These are phyloP conservation scores for Malaclemys terrapin DNA, from an alignment of 2,113 vertebrate genomes.

Conservation along the genomic window DNA sequence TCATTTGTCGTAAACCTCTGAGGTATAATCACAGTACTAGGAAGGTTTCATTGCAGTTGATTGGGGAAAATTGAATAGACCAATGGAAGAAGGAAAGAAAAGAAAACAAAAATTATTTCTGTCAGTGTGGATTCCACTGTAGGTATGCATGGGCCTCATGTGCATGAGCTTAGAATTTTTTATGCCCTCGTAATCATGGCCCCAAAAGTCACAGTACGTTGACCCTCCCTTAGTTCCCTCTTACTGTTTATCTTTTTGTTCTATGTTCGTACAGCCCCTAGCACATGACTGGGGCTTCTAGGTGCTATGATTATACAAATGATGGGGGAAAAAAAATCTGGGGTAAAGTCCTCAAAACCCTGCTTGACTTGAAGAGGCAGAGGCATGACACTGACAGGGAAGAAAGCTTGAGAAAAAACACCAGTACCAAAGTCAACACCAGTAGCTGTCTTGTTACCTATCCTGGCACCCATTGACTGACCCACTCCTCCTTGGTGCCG, in stretches of 20 bases:
- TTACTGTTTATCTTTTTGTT: neutral
- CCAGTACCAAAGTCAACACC: neutral
- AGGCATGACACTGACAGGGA: neutral
- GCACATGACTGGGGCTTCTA: neutral
- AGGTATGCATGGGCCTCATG: neutral
- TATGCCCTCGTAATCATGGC: too few relatives aligned
- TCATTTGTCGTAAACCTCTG: neutral
- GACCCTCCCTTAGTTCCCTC: neutral
- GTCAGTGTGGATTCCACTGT: neutral
- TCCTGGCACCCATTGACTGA: too few relatives aligned
- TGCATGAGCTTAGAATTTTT: neutral
- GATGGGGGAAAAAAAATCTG: neutral
- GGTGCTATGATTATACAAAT: neutral
- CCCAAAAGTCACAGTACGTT: neutral
- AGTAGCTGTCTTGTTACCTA: neutral
- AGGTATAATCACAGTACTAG: neutral
- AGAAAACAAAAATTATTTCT: neutral
- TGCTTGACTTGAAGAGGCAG: neutral
- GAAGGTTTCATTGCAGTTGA: neutral
- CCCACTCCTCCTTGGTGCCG: too few relatives aligned
- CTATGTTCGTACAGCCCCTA: neutral
- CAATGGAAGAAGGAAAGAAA: neutral
- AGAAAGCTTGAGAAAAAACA: neutral
- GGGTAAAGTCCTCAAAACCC: neutral
- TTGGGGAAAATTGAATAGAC: neutral